Percentiles rank a stretch among this genome's conserved stretches.
Conservation (phyloP, 2,113 vertebrate species). For the Empidonax traillii region DNA sequence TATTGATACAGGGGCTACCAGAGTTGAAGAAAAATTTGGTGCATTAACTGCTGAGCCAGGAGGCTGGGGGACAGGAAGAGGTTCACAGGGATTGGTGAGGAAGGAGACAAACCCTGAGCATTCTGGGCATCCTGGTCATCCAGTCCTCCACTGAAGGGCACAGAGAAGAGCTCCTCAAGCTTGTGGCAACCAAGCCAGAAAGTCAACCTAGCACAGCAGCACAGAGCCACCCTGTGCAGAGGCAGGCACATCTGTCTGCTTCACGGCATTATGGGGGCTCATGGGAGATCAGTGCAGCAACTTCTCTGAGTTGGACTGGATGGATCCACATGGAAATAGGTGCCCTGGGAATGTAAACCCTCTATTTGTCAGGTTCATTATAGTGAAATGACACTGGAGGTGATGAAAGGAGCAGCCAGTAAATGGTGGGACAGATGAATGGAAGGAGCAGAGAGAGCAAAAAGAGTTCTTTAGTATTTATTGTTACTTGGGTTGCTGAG, state of each 20-base stretch:
- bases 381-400: neutral
- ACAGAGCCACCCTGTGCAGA: neutral
- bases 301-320: neutral
- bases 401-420: neutral
- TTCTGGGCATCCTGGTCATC: neutral
- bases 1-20: neutral
- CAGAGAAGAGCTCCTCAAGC: neutral
- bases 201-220: neutral
- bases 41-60: neutral
- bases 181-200: neutral
- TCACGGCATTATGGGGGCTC: neutral
- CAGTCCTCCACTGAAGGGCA: neutral
- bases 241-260: neutral
- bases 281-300: neutral
- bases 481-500: neutral
- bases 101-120: neutral
- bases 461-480: neutral
- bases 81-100: neutral
- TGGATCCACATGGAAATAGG: neutral
- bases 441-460: neutral
- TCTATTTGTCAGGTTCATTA: neutral
- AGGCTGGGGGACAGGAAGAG: neutral
- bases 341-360: neutral
- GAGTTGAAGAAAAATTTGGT: neutral
- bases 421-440: neutral